Evolutionary conservation across 2,888 invertebrate species (phyloP).

Genomic region (Drosophila maculinotata): DNA sequence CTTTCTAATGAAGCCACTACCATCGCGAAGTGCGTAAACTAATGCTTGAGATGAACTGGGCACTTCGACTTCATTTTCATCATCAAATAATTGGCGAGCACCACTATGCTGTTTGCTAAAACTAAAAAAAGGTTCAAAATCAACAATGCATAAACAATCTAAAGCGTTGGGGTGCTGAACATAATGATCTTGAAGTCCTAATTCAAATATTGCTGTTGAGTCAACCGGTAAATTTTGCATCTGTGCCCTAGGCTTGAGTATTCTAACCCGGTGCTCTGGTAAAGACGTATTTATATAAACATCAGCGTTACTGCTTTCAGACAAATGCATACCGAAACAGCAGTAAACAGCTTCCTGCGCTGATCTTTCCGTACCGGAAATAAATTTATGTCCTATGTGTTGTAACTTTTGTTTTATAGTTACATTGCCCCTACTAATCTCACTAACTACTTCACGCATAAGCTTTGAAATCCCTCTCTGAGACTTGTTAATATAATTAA

Average conservation of each 20-base stretch:
- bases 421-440: not conserved
- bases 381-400: not conserved
- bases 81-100: not conserved
- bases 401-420: not conserved
- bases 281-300: not conserved
- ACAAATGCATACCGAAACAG: not conserved
- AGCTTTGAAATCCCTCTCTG: not conserved
- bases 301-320: not conserved
- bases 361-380: not conserved
- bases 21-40: not conserved
- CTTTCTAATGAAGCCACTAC: not conserved
- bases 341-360: not conserved
- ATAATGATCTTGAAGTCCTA: no score
- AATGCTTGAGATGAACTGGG: not conserved
- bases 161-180: no score
- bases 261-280: not conserved
- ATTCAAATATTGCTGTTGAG: no score
- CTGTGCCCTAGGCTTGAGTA: no score
- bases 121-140: not conserved
- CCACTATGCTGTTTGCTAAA: not conserved
- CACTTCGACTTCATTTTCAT: not conserved
- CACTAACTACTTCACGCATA: not conserved
- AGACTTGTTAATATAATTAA: constrained; percentile 5
- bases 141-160: not conserved
- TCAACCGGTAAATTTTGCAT: no score